Conservation (phyloP, 2,888 invertebrate species). For the Eucriotettix oculatus region DNA sequence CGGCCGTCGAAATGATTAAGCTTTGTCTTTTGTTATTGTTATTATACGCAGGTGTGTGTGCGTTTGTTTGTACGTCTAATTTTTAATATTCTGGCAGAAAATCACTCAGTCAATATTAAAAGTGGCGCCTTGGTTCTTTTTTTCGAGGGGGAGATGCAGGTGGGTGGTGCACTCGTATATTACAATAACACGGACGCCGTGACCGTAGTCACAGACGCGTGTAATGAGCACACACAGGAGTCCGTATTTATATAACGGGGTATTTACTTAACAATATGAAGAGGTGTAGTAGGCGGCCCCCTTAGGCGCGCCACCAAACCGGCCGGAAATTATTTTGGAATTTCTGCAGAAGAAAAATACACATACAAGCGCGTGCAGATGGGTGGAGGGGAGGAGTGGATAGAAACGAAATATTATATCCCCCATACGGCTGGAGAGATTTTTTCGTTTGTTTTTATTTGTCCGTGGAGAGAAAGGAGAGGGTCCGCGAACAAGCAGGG, state of each 20-base stretch:
- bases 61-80: background rate
- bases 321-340: conserved; percentile 1
- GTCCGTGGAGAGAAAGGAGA: background rate
- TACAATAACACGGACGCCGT: background rate
- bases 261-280: conserved; percentile 2
- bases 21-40: background rate
- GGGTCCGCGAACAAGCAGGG: background rate
- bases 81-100: background rate
- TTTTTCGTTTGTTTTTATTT: background rate
- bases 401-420: background rate
- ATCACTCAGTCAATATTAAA: conserved; percentile 1
- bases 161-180: background rate
- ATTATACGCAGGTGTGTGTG: background rate
- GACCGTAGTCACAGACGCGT: background rate
- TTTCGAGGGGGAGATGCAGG: background rate
- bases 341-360: background rate
- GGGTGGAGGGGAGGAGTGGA: background rate
- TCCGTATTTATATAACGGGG: conserved; percentile 1
- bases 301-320: background rate
- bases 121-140: background rate
- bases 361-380: background rate
- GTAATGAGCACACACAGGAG: background rate
- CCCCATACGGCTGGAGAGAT: background rate
- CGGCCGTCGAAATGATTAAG: background rate
- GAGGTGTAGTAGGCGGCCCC: background rate